Conservation (phyloP, 2,797 vertebrate genomes). For the Chelonia mydas region DNA sequence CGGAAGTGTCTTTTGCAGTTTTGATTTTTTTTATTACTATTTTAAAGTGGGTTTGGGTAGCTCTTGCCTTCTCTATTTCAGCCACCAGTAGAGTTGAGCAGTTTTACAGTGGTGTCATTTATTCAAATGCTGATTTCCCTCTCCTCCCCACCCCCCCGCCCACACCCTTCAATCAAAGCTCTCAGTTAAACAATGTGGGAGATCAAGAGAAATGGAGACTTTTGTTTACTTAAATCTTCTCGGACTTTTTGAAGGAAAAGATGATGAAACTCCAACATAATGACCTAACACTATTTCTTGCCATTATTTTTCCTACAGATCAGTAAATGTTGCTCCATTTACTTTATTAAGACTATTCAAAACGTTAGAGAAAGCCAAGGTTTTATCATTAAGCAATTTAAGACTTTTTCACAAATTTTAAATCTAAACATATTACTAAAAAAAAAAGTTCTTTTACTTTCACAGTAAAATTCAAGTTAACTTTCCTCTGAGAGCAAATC, state of each 20-base stretch:
- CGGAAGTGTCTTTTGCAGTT: slow-evolving; percentile 48
- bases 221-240: neutral
- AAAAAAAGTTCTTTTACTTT: neutral
- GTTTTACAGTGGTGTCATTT: neutral
- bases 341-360: neutral
- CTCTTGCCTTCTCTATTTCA: neutral
- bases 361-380: neutral
- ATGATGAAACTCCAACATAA: neutral
- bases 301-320: neutral
- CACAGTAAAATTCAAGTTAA: neutral
- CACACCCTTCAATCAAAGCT: neutral
- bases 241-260: neutral
- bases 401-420: neutral
- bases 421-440: neutral
- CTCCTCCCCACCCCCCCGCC: too few relatives aligned
- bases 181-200: neutral
- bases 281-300: neutral
- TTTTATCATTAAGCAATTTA: neutral
- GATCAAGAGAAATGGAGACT: neutral
- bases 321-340: neutral
- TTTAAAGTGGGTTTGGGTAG: neutral
- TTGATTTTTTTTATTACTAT: neutral
- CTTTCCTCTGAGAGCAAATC: neutral
- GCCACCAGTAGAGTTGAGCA: neutral
- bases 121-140: neutral